Percentiles rank a stretch among this genome's conserved stretches.
These are phyloP conservation scores for Bombylius discolor DNA, from an alignment of 2,888 invertebrate species.

Conservation along the genomic window DNA sequence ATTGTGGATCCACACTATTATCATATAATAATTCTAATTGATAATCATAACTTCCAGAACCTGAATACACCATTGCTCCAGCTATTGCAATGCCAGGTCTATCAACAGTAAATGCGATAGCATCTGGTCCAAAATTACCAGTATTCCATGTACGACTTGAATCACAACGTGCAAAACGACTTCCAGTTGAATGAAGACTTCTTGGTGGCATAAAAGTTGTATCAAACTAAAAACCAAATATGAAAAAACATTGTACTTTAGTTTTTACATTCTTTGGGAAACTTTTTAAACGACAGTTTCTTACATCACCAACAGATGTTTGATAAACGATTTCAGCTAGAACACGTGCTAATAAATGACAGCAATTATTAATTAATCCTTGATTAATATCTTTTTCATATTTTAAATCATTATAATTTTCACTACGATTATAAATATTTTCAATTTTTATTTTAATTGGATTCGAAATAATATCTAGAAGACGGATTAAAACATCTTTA, in stretches of 20 bases:
- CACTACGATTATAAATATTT: conserved; percentile 29
- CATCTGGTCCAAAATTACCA: conserved; percentile 92
- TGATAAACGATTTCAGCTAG: conserved; percentile 78
- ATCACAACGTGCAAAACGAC: conserved; percentile 81
- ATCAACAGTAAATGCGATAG: conserved; percentile 89
- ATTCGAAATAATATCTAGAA: conserved; percentile 67
- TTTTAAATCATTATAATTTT: conserved; percentile 35
- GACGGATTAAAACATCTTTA: conserved; percentile 67
- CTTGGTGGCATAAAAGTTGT: conserved; percentile 43
- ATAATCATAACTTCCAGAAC: conserved; percentile 79
- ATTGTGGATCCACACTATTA: conserved; percentile 40
- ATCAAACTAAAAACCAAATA: conserved; percentile 24
- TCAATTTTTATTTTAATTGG: conserved; percentile 50
- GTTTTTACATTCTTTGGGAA: not conserved
- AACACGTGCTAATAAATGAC: conserved; percentile 66
- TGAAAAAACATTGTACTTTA: not conserved
- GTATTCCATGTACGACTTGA: conserved; percentile 91
- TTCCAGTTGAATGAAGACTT: conserved; percentile 72
- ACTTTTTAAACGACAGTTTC: conserved; percentile 15
- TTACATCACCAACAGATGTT: conserved; percentile 60
- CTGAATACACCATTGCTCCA: conserved; percentile 83
- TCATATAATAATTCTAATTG: conserved; percentile 80
- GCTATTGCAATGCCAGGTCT: conserved; percentile 75
- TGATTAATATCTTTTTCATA: conserved; percentile 35
- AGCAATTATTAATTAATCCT: conserved; percentile 52